These are phyloP conservation scores for Theropithecus gelada DNA, from an alignment of 2,113 vertebrate genomes.

Conservation along the genomic window DNA sequence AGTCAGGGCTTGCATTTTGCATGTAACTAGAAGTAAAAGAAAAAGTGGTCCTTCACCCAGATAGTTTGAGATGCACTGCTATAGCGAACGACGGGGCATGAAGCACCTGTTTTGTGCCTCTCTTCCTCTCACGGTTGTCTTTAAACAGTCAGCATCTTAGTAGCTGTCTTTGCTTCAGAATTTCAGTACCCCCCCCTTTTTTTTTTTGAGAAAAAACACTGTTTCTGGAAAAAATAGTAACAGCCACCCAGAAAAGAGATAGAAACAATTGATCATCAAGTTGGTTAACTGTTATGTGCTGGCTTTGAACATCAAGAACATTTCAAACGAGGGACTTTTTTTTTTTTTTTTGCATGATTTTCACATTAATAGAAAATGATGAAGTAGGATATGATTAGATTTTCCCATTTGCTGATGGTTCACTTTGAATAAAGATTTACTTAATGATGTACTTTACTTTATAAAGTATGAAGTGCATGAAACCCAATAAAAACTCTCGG, in stretches of 20 bases:
- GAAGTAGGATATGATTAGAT: background rate
- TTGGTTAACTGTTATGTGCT: background rate
- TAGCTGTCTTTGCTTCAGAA: background rate
- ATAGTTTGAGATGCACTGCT: background rate
- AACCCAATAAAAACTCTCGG: background rate
- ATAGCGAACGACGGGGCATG: too few relatives aligned
- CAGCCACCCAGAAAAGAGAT: background rate
- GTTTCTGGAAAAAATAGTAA: background rate
- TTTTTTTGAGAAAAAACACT: background rate
- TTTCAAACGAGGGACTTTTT: background rate
- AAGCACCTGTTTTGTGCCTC: too few relatives aligned
- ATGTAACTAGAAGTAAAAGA: background rate
- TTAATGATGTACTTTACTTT: background rate
- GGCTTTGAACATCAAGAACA: background rate
- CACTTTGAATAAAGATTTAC: background rate
- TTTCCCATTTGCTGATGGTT: constrained; percentile 4
- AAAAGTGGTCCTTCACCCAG: background rate
- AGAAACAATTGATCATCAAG: background rate
- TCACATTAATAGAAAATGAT: background rate
- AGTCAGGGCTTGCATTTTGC: background rate
- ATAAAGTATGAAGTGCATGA: background rate
- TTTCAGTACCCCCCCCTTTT: background rate
- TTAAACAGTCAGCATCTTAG: background rate
- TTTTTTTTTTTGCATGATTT: background rate
- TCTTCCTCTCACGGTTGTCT: background rate